Percentiles rank a stretch among this genome's conserved stretches.
phyloP scores from a whole-genome alignment of 1,140 invertebrate species.

The Drosophila nasuta region DNA sequence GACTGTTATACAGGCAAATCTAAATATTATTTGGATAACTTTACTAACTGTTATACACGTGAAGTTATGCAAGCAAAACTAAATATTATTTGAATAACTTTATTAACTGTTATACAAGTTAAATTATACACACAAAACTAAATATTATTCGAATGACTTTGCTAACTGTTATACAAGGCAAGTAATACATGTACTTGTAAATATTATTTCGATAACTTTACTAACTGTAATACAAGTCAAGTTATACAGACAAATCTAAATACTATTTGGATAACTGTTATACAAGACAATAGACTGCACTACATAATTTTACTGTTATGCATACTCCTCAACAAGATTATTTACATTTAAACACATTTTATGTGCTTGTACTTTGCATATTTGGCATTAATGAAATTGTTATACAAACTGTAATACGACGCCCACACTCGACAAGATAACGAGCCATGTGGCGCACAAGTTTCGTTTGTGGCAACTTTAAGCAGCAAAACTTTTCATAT shows the following conservation, averaged over 20 bases:
- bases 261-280: neutral
- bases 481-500: conserved; percentile 64
- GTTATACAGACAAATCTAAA: neutral
- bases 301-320: neutral
- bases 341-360: neutral
- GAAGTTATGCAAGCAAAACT: no score
- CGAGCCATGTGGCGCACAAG: conserved; percentile 41
- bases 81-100: no score
- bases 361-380: neutral
- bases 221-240: neutral
- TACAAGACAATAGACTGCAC: neutral
- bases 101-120: no score
- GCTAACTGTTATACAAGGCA: neutral
- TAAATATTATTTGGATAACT: no score
- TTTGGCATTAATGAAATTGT: neutral
- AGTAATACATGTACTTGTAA: neutral
- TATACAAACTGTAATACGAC: conserved; percentile 25
- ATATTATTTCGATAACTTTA: no score
- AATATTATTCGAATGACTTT: no score
- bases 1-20: no score
- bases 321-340: neutral
- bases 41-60: no score
- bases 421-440: conserved; percentile 3
- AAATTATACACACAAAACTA: no score
- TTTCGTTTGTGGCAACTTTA: conserved; percentile 26